Percentiles rank a stretch among this genome's conserved stretches.
Conservation (phyloP, 1,140 invertebrate genomes). For the Drosophila insularis region DNA sequence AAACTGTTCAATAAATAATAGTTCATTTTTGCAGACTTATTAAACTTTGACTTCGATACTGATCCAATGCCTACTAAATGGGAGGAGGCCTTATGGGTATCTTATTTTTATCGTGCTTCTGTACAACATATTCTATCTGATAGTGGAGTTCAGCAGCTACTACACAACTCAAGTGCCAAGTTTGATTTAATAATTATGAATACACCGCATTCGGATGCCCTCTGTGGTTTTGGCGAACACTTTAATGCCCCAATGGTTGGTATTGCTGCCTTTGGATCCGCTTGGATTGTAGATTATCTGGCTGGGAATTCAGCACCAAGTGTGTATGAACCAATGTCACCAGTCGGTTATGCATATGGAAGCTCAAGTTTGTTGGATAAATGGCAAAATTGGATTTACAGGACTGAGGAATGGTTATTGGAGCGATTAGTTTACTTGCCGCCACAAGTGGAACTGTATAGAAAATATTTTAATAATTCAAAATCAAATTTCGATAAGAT, state of each 20-base stretch:
- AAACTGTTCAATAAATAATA: background rate
- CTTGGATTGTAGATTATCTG: constrained; percentile 65
- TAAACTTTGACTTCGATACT: background rate
- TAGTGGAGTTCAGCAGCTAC: constrained; percentile 48
- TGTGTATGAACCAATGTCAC: constrained; percentile 74
- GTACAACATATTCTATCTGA: constrained; percentile 45
- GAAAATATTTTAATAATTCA: constrained; percentile 56
- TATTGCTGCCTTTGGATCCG: constrained; percentile 49
- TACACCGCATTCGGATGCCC: constrained; percentile 56
- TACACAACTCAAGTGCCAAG: constrained; percentile 34
- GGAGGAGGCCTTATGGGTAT: constrained; percentile 30
- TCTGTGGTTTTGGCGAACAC: constrained; percentile 60
- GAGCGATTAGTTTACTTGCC: constrained; percentile 42
- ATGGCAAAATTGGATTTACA: constrained; percentile 67
- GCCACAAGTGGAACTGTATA: constrained; percentile 63
- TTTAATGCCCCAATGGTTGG: constrained; percentile 68
- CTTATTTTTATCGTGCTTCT: constrained; percentile 38
- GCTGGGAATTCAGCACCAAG: constrained; percentile 67
- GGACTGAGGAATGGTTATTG: constrained; percentile 40
- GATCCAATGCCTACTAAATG: constrained; percentile 31
- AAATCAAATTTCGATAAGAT: constrained; percentile 36
- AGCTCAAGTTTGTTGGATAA: constrained; percentile 80
- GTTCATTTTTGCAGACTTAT: constrained; percentile 13
- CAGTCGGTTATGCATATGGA: constrained; percentile 48
- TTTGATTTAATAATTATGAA: constrained; percentile 69